Conservation (phyloP, 2,797 vertebrate species). For the Remorina albescens region DNA sequence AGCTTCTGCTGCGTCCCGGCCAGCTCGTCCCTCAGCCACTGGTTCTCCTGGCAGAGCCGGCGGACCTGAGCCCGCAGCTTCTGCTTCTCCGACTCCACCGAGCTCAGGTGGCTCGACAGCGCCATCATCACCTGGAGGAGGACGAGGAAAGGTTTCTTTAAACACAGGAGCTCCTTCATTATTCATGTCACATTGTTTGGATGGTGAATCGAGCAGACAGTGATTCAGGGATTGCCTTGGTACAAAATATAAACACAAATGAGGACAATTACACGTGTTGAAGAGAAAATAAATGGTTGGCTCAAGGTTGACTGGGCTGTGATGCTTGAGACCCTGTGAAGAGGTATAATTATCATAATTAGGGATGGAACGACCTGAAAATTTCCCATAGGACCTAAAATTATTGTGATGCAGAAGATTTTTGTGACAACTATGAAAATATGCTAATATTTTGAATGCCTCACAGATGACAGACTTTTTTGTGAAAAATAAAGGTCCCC, state of each 20-base stretch:
- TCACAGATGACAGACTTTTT: no score
- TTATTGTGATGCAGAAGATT: no score
- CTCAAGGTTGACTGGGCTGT: no score
- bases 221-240: not conserved
- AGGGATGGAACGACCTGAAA: no score
- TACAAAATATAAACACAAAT: not conserved
- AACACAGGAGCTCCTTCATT: not conserved
- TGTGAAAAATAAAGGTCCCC: no score
- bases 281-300: no score
- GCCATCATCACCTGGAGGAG: constrained; percentile 96
- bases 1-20: constrained; percentile 98
- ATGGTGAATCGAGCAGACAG: not conserved
- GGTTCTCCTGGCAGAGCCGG: constrained; percentile 98
- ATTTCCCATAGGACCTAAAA: no score
- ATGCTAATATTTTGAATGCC: no score
- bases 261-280: no score
- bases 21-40: constrained; percentile 97
- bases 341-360: no score
- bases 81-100: constrained; percentile 98
- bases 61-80: constrained; percentile 96
- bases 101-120: constrained; percentile 94
- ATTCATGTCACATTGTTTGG: not conserved
- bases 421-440: no score
- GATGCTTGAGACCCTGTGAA: no score
- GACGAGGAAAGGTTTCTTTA: accelerated